A percentile compares a stretch with the other conserved stretches of the same genome.
Conservation (phyloP, 2,888 invertebrate genomes). For the Chirona hameri region DNA sequence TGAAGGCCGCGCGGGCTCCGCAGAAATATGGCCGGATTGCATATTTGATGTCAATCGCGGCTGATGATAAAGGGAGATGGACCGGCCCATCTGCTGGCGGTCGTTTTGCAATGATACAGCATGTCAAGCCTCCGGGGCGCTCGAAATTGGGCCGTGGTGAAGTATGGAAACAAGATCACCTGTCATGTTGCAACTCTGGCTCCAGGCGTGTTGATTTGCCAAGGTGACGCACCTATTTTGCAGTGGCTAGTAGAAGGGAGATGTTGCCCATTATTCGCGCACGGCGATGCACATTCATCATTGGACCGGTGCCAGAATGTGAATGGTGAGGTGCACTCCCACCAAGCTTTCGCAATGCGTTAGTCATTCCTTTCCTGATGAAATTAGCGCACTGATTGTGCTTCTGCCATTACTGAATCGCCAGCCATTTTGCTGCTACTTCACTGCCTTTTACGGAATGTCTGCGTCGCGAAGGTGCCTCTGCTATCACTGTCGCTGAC, state of each 20-base stretch:
- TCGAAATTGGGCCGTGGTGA: background rate
- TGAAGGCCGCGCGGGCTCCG: background rate
- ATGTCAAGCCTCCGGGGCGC: background rate
- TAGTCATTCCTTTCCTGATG: background rate
- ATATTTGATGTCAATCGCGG: conserved; percentile 3
- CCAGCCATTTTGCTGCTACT: no score
- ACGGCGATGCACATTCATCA: background rate
- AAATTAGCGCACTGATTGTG: no score
- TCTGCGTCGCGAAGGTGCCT: no score
- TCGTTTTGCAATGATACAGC: background rate
- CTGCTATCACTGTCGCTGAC: no score
- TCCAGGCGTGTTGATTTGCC: background rate
- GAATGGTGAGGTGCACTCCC: background rate
- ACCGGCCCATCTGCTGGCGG: background rate
- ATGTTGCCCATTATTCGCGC: background rate
- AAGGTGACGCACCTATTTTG: background rate
- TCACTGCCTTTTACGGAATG: no score
- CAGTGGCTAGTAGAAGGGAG: background rate
- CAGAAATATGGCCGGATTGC: background rate
- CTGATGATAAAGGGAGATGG: background rate
- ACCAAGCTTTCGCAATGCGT: background rate
- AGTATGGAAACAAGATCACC: background rate
- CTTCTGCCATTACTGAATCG: no score
- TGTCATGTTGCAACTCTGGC: background rate
- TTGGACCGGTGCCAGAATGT: background rate